Evolutionary conservation across 2,113 vertebrate species (phyloP).

Genomic region (Marmota monax): DNA sequence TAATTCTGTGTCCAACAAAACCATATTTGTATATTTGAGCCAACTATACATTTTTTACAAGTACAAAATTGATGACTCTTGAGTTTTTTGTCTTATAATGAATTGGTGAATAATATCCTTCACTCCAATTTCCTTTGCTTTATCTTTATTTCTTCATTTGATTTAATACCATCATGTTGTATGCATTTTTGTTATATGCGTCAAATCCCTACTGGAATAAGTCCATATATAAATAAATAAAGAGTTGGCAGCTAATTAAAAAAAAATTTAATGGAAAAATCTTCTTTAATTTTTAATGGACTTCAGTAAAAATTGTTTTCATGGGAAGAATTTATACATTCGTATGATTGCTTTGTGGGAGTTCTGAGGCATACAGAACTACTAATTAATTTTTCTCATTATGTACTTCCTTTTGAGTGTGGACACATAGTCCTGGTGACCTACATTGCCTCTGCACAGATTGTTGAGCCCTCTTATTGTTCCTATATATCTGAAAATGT

Average conservation of each 20-base stretch:
- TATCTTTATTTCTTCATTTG: conserved; percentile 61
- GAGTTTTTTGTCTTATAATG: background rate
- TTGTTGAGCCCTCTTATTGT: background rate
- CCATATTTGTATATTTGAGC: background rate
- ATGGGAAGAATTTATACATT: conserved; percentile 61
- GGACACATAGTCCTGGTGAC: background rate
- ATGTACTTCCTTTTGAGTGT: background rate
- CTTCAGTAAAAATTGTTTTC: conserved; percentile 67
- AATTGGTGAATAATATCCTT: background rate
- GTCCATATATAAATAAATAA: conserved; percentile 53
- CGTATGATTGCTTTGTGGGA: conserved; percentile 63
- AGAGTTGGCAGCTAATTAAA: conserved; percentile 64
- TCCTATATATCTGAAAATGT: background rate
- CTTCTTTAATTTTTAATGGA: conserved; percentile 79
- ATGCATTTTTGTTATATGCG: conserved; percentile 47
- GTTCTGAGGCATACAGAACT: conserved; percentile 31
- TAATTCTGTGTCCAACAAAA: conserved; percentile 55
- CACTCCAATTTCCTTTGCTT: background rate
- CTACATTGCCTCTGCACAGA: background rate
- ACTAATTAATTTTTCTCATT: conserved; percentile 61
- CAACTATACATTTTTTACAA: conserved; percentile 12
- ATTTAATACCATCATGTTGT: conserved; percentile 40
- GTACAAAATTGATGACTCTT: background rate
- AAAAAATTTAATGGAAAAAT: conserved; percentile 68
- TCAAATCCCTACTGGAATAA: conserved; percentile 67